Percentiles rank a stretch among this genome's conserved stretches.
Evolutionary conservation across 2,888 invertebrate genomes (phyloP).

Genomic region (Temnothorax unifasciatus): DNA sequence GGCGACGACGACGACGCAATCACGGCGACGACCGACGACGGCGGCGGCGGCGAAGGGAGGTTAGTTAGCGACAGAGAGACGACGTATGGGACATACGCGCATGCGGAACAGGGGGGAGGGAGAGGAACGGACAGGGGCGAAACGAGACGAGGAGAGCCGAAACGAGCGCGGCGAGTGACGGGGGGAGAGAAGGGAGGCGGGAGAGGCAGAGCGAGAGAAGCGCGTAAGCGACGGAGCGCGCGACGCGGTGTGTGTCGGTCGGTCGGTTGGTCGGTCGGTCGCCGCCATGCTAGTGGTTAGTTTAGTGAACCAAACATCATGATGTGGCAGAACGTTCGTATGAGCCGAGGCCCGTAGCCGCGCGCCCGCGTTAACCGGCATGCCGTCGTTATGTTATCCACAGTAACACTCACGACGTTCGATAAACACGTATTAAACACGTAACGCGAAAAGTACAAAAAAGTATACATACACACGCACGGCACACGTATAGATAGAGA

Average conservation of each 20-base stretch:
- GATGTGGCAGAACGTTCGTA: conserved; percentile 86
- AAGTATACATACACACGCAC: conserved; percentile 28
- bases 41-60: not conserved
- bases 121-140: not conserved
- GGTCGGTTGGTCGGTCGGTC: conserved; percentile 76
- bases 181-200: conserved; percentile 34
- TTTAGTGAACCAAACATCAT: conserved; percentile 86
- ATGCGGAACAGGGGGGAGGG: not conserved
- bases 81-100: not conserved
- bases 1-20: not conserved
- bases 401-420: conserved; percentile 77
- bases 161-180: not conserved
- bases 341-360: conserved; percentile 79
- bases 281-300: conserved; percentile 84
- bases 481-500: conserved; percentile 16
- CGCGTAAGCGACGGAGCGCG: conserved; percentile 79
- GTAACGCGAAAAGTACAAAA: conserved; percentile 77
- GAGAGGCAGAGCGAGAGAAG: conserved; percentile 63
- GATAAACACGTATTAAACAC: conserved; percentile 78
- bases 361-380: conserved; percentile 80
- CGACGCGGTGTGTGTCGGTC: conserved; percentile 74
- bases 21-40: not conserved
- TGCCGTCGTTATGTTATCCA: conserved; percentile 83
- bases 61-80: not conserved
- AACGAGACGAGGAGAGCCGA: conserved; percentile 28